Percentiles rank a stretch among this genome's conserved stretches.
These are phyloP conservation scores for Drosophila siamana DNA, from an alignment of 2,888 invertebrate genomes.

Conservation along the genomic window DNA sequence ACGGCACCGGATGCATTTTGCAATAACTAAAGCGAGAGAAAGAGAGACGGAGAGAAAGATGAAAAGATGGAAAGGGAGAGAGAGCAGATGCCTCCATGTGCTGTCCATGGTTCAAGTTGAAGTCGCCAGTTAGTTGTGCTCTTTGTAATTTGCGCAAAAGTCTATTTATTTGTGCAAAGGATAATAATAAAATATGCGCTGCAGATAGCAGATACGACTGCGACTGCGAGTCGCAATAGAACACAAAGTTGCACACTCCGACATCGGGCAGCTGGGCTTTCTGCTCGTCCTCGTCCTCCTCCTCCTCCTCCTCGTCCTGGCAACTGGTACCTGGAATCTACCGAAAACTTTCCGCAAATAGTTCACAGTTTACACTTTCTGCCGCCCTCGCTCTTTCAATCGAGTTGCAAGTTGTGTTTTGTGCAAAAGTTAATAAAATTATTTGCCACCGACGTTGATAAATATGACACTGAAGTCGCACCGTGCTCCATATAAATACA, in stretches of 20 bases:
- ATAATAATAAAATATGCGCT: constrained; percentile 81
- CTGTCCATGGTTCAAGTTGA: constrained; percentile 44
- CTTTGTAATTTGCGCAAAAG: constrained; percentile 80
- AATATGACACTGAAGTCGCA: constrained; percentile 72
- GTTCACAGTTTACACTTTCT: constrained; percentile 46
- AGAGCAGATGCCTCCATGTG: no score
- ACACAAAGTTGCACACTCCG: constrained; percentile 55
- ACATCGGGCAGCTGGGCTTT: constrained; percentile 50
- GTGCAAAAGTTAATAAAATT: constrained; percentile 82
- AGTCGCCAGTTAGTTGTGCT: constrained; percentile 66
- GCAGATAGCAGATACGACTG: constrained; percentile 52
- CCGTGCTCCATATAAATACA: constrained; percentile 66
- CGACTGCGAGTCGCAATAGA: constrained; percentile 1
- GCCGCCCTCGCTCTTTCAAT: constrained; percentile 5
- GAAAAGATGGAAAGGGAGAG: constrained; percentile 14
- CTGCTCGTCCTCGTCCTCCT: not conserved
- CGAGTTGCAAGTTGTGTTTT: constrained; percentile 57
- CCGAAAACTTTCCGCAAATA: constrained; percentile 63
- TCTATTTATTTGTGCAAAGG: constrained; percentile 75
- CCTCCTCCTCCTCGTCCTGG: not conserved
- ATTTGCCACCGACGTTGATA: constrained; percentile 83
- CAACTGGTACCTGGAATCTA: constrained; percentile 50
- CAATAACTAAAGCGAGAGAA: no score
- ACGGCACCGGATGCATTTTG: constrained; percentile 49
- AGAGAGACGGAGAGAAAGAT: constrained; percentile 20